Evolutionary conservation across 92 coral and sea anemone species (phyloP).

Genomic region (Phenganax marumi): DNA sequence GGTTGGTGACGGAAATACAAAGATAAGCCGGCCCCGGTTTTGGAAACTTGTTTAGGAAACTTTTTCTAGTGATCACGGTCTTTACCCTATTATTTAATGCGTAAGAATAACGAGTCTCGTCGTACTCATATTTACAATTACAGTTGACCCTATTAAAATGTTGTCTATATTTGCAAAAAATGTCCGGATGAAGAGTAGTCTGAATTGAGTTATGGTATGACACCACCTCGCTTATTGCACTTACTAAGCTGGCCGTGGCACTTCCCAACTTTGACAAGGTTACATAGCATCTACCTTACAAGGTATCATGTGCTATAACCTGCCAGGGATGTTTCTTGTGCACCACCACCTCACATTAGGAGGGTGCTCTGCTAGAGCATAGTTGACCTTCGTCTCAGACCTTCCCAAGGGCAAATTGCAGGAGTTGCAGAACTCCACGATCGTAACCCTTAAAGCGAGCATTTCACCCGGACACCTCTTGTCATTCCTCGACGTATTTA

Average conservation of each 20-base stretch:
- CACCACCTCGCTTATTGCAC: constrained; percentile 99
- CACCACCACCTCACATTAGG: constrained; percentile 83
- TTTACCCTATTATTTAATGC: too few species aligned
- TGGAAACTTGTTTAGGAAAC: too few species aligned
- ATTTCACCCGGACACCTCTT: constrained; percentile 73
- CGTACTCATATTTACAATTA: too few species aligned
- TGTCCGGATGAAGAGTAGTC: constrained; percentile 98
- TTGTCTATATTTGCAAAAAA: not conserved
- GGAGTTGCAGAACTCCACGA: constrained; percentile 76
- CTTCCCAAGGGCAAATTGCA: constrained; percentile 98
- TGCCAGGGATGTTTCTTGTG: constrained; percentile 99
- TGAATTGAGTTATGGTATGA: constrained; percentile 97
- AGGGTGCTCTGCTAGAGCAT: constrained; percentile 82
- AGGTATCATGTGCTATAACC: constrained; percentile 72
- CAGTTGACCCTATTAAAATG: not conserved
- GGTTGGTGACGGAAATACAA: too few species aligned
- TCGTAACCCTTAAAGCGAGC: constrained; percentile 99
- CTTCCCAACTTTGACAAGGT: constrained; percentile 99
- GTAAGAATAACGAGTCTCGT: too few species aligned
- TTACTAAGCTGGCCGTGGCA: constrained; percentile 91
- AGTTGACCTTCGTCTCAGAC: constrained; percentile 96
- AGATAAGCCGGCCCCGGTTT: too few species aligned
- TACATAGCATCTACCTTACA: constrained; percentile 74
- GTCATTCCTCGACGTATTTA: constrained; percentile 1
- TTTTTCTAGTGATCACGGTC: too few species aligned